Base-by-base conservation (phyloP, 2,797 vertebrate species). In the Sebastes iracundus region DNA sequence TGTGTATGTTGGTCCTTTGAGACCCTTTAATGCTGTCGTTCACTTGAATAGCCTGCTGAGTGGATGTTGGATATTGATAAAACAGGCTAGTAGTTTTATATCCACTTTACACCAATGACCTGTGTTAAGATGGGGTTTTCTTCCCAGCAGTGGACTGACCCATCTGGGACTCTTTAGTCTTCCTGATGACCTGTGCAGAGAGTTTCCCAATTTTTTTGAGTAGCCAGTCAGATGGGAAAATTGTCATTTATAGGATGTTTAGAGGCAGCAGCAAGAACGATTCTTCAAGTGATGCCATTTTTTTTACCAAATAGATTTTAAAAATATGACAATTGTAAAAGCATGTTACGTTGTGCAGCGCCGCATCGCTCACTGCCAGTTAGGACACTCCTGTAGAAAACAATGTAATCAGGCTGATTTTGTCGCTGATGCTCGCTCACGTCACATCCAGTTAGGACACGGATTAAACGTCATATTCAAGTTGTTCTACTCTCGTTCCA, bases 51-150 rank as follows among this genome's bases (percentile, higher is more conserved):
- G 32, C 52, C 63, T 13, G 46, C 69, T 60, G 55, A 67, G 46
- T 55, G 60, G 49, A 59, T 79, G 52, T 64, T 74, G 23, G 22
- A 49, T 60, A 74, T 76, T 46, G 78, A 75, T 73, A 75, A 82
- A 80, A 63, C 9, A 20, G 56, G 9, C n/a, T 14, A 25, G 30
- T 46, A 25, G 8, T 25, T 75, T 53, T 73, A 49, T 25, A 74
- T 59, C 63, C 63, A 64, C 25, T 63, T 70, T 30, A 75, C 27
- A 74, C 30, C 16, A 23, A 63, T 23, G 53, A 59, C 30, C 67
- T 52, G n/a, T 46, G 67, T 67, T 70, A 53, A 49, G 28, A 65
- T 55, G n/a, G 14, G 10, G 25, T 56, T 80, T 4, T 12, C 3
- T 42, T 35, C 60, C 2, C 32, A 61, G 64, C 59, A 42, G 38